phyloP scores from a whole-genome alignment of 2,888 invertebrate genomes.

The Vannuccia rotundouncinata region DNA sequence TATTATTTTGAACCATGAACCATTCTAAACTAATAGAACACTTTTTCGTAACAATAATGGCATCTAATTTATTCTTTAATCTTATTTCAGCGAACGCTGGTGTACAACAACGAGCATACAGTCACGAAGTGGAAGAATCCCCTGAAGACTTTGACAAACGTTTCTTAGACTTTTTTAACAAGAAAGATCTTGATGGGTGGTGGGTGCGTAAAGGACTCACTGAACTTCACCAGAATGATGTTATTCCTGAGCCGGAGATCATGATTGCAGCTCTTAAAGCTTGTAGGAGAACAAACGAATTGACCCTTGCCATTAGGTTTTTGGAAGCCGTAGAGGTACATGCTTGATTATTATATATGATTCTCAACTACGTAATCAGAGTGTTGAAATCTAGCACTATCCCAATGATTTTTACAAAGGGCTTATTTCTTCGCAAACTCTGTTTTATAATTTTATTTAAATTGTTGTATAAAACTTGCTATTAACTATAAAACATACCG shows the following conservation, averaged over 20 bases:
- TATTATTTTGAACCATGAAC: too few relatives aligned
- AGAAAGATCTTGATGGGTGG: conserved; percentile 10
- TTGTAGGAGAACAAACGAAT: conserved; percentile 86
- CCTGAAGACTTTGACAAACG: neutral
- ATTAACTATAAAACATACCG: too few relatives aligned
- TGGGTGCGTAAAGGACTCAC: conserved; percentile 54
- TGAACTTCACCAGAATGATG: conserved; percentile 72
- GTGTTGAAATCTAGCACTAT: too few relatives aligned
- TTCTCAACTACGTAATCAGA: neutral
- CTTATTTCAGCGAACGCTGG: too few relatives aligned
- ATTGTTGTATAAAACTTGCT: too few relatives aligned
- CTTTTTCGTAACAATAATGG: too few relatives aligned
- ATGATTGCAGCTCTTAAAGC: conserved; percentile 78
- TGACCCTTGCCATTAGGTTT: conserved; percentile 81
- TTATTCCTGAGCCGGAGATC: conserved; percentile 83
- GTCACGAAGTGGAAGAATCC: neutral
- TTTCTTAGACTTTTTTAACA: conserved; percentile 9
- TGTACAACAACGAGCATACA: neutral
- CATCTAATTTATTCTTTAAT: too few relatives aligned
- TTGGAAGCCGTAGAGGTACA: conserved; percentile 74
- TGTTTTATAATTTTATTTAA: too few relatives aligned
- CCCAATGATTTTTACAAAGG: too few relatives aligned
- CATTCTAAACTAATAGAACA: too few relatives aligned
- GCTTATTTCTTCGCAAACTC: too few relatives aligned
- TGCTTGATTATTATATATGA: too few relatives aligned